These are phyloP conservation scores for Columbina picui DNA, from an alignment of 2,113 vertebrate genomes.

Conservation along the genomic window DNA sequence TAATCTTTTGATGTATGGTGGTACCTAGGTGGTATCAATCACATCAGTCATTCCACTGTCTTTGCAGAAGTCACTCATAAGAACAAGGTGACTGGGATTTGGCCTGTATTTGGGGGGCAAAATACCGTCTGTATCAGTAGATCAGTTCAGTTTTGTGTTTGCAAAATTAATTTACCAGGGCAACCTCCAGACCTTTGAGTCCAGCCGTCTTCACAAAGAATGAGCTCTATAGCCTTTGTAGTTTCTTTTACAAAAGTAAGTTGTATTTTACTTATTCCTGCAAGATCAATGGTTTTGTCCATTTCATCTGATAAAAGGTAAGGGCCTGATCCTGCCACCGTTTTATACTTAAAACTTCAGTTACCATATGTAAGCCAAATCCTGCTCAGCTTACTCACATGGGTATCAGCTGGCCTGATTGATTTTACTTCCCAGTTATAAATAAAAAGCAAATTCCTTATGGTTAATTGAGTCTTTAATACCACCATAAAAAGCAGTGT, in stretches of 20 bases:
- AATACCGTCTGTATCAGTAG: not conserved
- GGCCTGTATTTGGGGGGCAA: not conserved
- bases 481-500: conserved; percentile 25
- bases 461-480: conserved; percentile 64
- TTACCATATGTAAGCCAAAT: not conserved
- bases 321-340: not conserved
- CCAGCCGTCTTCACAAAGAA: not conserved
- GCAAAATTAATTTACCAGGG: not conserved
- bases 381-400: not conserved
- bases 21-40: not conserved
- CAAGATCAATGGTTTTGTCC: not conserved
- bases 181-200: not conserved
- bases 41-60: not conserved
- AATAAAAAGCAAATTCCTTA: conserved; percentile 56
- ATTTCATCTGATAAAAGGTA: not conserved
- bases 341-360: not conserved
- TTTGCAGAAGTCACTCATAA: not conserved
- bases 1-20: not conserved
- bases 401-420: conserved; percentile 21
- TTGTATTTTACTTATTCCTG: not conserved
- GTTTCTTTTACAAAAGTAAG: not conserved
- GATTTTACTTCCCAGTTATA: conserved; percentile 38
- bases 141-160: not conserved
- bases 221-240: not conserved
- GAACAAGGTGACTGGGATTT: not conserved